Evolutionary conservation across 2,888 invertebrate genomes (phyloP), one percentile per base, ranked within the genome.

Genomic region (Spisula solida): DNA sequence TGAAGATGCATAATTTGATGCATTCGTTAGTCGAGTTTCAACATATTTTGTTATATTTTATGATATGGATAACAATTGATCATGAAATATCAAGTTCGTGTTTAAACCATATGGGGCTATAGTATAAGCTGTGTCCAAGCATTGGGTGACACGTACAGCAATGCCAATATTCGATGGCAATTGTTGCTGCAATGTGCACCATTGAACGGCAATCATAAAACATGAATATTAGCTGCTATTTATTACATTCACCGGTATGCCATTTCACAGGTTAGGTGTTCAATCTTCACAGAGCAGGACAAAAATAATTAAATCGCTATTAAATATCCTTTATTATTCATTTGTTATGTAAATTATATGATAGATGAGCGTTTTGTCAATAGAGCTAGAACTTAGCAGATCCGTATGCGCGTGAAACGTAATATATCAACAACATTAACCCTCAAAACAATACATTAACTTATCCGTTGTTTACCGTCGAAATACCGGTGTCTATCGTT

Each of bases 291-390:
- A 12, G 5, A 41, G 34, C 31, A 4, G 75, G 75, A 75, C 31
- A 31, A 18, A 75, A 75, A 75, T 75, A 75, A 75, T 75, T 34
- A 75, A 75, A 31, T 34, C 29, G 75, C 34, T 34, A 75, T 75
- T 75, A 75, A 75, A 75, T 75, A 75, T 75, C 31, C 75, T 75
- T 75, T 31, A 75, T 75, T 75, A 75, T 75, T 75, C 75, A 75
- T 75, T 75, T 75, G 75, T 75, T 34, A 75, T 75, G 75, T 75
- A 18, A 75, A 75, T 75, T 14, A 2, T 18, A 25, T 75, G 75
- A 34, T 34, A 75, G 31, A 75, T 31, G 29, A 75, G 75, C 29
- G 12, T 0, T 66, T 66, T 66, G 60, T 25, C 60, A 66, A 66
- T 66, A 66, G 60, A 66, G 6, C 25, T 10, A 2, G 60, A n/a